Conservation (phyloP, 1,140 invertebrate genomes). For the Neodiprion fabricii region DNA sequence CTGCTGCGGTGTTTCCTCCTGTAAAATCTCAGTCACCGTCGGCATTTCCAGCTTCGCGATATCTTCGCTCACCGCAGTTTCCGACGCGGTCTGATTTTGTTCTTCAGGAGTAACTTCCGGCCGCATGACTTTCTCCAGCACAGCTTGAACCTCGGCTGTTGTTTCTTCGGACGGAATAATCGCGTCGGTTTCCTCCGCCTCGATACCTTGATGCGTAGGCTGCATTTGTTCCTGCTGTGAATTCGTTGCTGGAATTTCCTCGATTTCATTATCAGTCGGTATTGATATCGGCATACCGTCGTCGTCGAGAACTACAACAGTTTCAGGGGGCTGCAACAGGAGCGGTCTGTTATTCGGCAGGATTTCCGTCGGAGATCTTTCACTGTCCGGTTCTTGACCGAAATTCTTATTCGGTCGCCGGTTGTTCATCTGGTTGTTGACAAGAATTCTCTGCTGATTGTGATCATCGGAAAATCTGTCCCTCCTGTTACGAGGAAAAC, state of each 20-base stretch:
- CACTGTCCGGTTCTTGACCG: slow-evolving; percentile 19
- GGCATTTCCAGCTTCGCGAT: background rate
- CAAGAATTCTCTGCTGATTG: slow-evolving; percentile 37
- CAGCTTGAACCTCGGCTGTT: background rate
- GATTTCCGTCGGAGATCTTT: slow-evolving; percentile 28
- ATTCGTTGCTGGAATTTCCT: slow-evolving; percentile 23
- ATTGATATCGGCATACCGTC: slow-evolving; percentile 41
- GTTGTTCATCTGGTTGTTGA: slow-evolving; percentile 27
- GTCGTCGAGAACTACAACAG: slow-evolving; percentile 42
- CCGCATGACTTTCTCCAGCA: background rate
- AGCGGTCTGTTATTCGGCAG: slow-evolving; percentile 28
- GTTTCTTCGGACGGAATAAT: background rate
- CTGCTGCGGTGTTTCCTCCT: slow-evolving; percentile 3
- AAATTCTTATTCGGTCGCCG: slow-evolving; percentile 31
- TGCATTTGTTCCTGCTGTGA: slow-evolving; percentile 29
- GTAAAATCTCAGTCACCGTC: background rate
- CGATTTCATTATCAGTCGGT: slow-evolving; percentile 30
- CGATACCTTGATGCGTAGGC: slow-evolving; percentile 16
- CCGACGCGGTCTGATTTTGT: background rate
- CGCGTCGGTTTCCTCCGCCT: background rate
- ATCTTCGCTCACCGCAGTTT: background rate
- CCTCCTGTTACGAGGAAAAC: slow-evolving; percentile 38
- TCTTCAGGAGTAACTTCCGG: background rate
- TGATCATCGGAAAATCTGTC: slow-evolving; percentile 48
- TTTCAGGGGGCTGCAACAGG: slow-evolving; percentile 38